Evolutionary conservation across 2,113 vertebrate species (phyloP).

Genomic region (Corythornis cristatus): DNA sequence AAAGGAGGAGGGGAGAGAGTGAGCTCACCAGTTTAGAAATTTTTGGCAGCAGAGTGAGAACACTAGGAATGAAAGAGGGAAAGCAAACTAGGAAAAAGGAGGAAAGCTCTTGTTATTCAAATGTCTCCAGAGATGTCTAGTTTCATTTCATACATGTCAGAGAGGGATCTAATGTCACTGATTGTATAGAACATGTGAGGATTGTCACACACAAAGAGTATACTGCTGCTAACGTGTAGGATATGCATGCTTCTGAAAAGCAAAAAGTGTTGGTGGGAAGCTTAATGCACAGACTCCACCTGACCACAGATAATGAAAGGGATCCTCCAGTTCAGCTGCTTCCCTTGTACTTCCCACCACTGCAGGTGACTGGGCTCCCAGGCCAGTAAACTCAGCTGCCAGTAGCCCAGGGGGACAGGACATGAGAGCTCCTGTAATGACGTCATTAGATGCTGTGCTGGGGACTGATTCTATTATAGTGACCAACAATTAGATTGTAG

Average conservation of each 20-base stretch:
- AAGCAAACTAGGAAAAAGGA: not conserved
- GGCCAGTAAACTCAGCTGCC: not conserved
- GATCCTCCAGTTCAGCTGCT: not conserved
- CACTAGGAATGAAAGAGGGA: conserved; percentile 21
- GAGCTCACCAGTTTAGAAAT: conserved; percentile 54
- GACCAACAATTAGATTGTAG: not conserved
- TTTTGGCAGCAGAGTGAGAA: conserved; percentile 25
- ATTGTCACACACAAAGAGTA: not conserved
- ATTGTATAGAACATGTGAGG: not conserved
- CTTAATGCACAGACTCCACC: not conserved
- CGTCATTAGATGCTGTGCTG: not conserved
- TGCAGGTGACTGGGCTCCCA: not conserved
- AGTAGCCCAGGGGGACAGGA: not conserved
- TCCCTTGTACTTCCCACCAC: rapidly evolving
- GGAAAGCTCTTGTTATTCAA: conserved; percentile 20
- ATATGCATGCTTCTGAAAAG: not conserved
- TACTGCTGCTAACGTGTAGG: not conserved
- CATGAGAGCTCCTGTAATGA: not conserved
- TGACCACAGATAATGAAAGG: not conserved
- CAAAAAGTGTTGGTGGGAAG: not conserved
- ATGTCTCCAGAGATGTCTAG: not conserved
- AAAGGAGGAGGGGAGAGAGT: conserved; percentile 11
- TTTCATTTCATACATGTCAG: not conserved
- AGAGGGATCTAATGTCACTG: not conserved
- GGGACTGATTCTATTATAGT: not conserved